phyloP scores from a whole-genome alignment of 2,797 vertebrate genomes.

The Lepus oiostolus region DNA sequence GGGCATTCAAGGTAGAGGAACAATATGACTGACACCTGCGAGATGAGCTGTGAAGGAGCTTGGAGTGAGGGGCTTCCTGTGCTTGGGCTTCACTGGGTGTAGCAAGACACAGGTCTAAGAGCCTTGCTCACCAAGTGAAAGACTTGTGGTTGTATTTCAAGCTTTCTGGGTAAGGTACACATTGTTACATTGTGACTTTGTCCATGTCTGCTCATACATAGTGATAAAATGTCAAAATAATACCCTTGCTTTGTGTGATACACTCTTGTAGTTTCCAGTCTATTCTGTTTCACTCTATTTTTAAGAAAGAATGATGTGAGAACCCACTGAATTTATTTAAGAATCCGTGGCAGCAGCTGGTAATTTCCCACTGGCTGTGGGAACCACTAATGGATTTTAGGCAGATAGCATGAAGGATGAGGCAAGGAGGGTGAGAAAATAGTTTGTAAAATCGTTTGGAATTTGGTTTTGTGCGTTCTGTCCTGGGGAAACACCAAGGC shows the following conservation, averaged over 20 bases:
- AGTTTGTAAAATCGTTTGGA: neutral
- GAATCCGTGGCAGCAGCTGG: neutral
- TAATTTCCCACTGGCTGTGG: conserved; percentile 17
- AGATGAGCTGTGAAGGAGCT: neutral
- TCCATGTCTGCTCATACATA: neutral
- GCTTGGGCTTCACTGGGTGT: neutral
- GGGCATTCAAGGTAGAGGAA: neutral
- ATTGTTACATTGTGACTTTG: conserved; percentile 42
- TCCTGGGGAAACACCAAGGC: conserved; percentile 39
- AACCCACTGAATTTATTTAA: conserved; percentile 41
- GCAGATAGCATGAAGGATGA: neutral
- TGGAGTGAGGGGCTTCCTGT: neutral
- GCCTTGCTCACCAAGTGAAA: conserved; percentile 25
- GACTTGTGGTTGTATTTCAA: conserved; percentile 22
- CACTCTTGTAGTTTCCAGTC: conserved; percentile 41
- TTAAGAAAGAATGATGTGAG: neutral
- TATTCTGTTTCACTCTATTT: conserved; percentile 36
- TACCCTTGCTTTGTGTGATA: conserved; percentile 38
- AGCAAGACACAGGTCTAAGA: neutral
- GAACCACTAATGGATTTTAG: conserved; percentile 20
- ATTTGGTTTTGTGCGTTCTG: conserved; percentile 22
- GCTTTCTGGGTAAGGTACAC: neutral
- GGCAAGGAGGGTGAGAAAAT: conserved; percentile 16
- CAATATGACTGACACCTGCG: neutral
- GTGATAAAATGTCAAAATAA: conserved; percentile 49